Percentiles rank a stretch among this genome's conserved stretches.
Conservation (phyloP, 2,113 vertebrate species). For the Hassar affinis region DNA sequence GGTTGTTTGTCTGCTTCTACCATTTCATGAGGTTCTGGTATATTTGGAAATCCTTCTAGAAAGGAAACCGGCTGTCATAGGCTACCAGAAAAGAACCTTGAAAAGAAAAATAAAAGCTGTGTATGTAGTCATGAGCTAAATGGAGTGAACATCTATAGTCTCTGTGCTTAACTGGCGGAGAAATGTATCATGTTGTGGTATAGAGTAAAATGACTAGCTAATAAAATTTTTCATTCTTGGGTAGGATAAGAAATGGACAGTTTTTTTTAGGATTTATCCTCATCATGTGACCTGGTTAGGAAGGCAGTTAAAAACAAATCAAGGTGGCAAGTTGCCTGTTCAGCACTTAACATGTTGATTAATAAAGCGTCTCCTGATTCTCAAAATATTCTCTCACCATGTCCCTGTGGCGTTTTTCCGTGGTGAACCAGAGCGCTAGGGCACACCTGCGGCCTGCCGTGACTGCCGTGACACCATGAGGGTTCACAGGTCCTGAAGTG, state of each 20-base stretch:
- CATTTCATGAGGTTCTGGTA: not conserved
- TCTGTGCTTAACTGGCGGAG: not conserved
- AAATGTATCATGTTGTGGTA: not conserved
- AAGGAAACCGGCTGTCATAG: not conserved
- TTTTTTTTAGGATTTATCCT: not conserved
- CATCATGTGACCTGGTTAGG: not conserved
- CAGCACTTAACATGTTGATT: not conserved
- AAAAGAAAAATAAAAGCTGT: not conserved
- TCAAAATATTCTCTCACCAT: conserved; percentile 75
- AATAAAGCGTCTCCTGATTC: not conserved
- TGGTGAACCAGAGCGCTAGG: conserved; percentile 91
- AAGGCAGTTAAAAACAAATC: not conserved
- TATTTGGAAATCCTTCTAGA: not conserved
- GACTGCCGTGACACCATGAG: conserved; percentile 88
- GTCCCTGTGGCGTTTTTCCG: conserved; percentile 83
- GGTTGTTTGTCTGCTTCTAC: not conserved
- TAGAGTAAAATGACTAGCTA: not conserved
- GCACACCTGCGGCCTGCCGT: conserved; percentile 83
- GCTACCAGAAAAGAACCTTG: not conserved
- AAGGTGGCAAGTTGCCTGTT: not conserved
- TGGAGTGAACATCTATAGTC: not conserved
- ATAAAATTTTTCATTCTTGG: not conserved
- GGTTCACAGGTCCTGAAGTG: conserved; percentile 90
- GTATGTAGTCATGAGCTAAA: not conserved
- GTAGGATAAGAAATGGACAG: not conserved